Evolutionary conservation across 2,888 invertebrate genomes (phyloP).

Genomic region (Agonopterix arenella): DNA sequence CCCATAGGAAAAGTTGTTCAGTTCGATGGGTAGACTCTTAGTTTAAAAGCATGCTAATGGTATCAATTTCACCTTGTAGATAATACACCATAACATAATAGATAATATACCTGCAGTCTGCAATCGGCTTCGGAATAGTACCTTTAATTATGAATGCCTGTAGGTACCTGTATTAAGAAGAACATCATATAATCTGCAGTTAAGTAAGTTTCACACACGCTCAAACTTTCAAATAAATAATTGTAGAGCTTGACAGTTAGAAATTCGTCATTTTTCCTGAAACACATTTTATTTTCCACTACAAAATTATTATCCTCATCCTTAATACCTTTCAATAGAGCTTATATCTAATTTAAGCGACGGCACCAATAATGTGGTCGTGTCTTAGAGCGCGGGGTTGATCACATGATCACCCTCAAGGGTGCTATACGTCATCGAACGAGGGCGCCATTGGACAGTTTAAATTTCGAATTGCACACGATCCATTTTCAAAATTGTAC

Average conservation of each 20-base stretch:
- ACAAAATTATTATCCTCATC: background rate
- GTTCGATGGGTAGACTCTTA: too few species aligned
- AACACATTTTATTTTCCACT: slow-evolving; percentile 6
- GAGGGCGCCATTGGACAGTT: slow-evolving; percentile 51
- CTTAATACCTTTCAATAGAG: background rate
- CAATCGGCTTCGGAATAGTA: too few species aligned
- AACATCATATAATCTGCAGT: too few species aligned
- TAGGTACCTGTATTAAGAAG: too few species aligned
- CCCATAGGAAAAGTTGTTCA: too few species aligned
- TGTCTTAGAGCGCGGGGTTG: slow-evolving; percentile 6
- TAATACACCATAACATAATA: too few species aligned
- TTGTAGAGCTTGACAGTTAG: slow-evolving; percentile 11
- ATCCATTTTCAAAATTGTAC: background rate
- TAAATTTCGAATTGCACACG: slow-evolving; percentile 49
- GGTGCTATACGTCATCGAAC: slow-evolving; percentile 57
- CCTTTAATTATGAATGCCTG: too few species aligned
- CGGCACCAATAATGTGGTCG: background rate
- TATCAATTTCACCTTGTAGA: too few species aligned
- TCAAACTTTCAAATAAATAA: slow-evolving; percentile 8
- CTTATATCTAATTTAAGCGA: background rate
- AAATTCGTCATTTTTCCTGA: slow-evolving; percentile 16
- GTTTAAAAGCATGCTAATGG: too few species aligned
- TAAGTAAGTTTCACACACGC: too few species aligned
- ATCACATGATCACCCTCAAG: slow-evolving; percentile 54
- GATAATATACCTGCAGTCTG: too few species aligned